phyloP scores from a whole-genome alignment of 2,113 vertebrate genomes.

The Pseudorhombus dupliciocellatus region DNA sequence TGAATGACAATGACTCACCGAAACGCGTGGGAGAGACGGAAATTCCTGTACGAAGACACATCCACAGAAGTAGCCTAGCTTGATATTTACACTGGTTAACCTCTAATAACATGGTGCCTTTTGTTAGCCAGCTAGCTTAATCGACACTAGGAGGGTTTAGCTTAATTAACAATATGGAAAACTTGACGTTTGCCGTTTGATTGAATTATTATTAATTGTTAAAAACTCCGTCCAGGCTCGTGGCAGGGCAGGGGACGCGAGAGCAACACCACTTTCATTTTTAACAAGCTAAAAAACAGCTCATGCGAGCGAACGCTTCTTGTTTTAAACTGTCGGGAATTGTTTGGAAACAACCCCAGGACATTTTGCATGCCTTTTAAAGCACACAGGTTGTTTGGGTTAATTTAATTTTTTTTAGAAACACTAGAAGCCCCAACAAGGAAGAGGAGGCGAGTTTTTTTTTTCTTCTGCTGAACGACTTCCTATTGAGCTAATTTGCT shows the following conservation, averaged over 20 bases:
- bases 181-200: conserved; percentile 35
- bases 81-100: conserved; percentile 65
- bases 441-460: conserved; percentile 69
- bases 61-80: conserved; percentile 62
- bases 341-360: conserved; percentile 39
- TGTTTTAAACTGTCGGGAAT: conserved; percentile 82
- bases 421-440: conserved; percentile 68
- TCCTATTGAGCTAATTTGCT: conserved; percentile 56
- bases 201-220: conserved; percentile 87
- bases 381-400: conserved; percentile 29
- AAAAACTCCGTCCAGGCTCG: conserved; percentile 54
- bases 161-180: conserved; percentile 83
- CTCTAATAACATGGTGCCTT: conserved; percentile 31
- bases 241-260: conserved; percentile 25
- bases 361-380: conserved; percentile 60
- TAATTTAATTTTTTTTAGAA: conserved; percentile 80
- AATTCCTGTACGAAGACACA: conserved; percentile 70
- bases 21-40: conserved; percentile 79
- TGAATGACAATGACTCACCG: conserved; percentile 72
- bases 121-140: not conserved
- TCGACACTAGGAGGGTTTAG: conserved; percentile 48
- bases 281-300: conserved; percentile 22
- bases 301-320: not conserved
- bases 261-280: conserved; percentile 59
- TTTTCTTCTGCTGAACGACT: conserved; percentile 55